Evolutionary conservation across 2,113 vertebrate genomes (phyloP).

Genomic region (Xenopus laevis): DNA sequence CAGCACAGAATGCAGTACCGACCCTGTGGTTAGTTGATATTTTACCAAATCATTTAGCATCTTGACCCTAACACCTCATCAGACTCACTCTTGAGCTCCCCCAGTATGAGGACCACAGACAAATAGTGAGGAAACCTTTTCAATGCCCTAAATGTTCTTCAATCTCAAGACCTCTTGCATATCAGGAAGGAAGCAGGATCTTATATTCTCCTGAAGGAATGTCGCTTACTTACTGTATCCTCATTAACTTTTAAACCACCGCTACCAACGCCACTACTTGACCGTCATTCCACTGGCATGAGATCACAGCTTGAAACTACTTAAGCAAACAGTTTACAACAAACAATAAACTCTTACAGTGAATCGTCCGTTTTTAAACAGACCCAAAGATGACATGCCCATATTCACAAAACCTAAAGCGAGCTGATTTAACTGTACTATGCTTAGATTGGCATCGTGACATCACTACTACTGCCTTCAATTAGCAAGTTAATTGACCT

Average conservation of each 20-base stretch:
- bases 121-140: not conserved
- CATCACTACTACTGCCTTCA: too few relatives aligned
- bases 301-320: not conserved
- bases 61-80: not conserved
- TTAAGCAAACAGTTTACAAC: too few relatives aligned
- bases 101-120: not conserved
- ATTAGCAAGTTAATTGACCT: too few relatives aligned
- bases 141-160: not conserved
- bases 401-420: too few relatives aligned
- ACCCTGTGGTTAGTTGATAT: not conserved
- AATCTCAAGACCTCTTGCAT: conserved; percentile 61
- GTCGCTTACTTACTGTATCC: conserved; percentile 66
- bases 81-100: not conserved
- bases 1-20: not conserved
- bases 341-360: too few relatives aligned
- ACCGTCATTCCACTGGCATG: conserved; percentile 10
- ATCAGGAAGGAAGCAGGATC: conserved; percentile 83
- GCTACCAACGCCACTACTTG: not conserved
- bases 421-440: too few relatives aligned
- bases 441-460: too few relatives aligned
- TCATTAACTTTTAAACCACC: conserved; percentile 12
- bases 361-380: too few relatives aligned
- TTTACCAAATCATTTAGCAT: not conserved
- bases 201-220: conserved; percentile 72
- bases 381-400: too few relatives aligned